Conservation (phyloP, 1,140 invertebrate species). For the Leguminivora glycinivorella region DNA sequence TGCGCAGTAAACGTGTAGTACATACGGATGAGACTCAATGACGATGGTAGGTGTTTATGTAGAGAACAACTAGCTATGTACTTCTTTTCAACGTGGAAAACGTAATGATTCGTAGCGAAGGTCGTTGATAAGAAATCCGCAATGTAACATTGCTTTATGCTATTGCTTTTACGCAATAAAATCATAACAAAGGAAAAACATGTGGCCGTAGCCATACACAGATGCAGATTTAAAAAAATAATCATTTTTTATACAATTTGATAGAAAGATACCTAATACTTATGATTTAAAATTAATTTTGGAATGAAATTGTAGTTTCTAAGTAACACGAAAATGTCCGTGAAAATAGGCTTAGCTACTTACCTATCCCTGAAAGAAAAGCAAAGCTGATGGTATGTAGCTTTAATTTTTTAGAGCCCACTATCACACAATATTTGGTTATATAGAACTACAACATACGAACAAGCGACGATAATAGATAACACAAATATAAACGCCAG, state of each 20-base stretch:
- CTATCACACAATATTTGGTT: no score
- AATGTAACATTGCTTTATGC: slow-evolving; percentile 46
- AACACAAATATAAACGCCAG: no score
- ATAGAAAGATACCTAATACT: no score
- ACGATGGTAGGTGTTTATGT: background rate
- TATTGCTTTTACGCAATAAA: slow-evolving; percentile 41
- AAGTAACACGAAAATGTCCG: no score
- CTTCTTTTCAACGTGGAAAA: slow-evolving; percentile 13
- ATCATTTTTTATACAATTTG: background rate
- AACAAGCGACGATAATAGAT: no score
- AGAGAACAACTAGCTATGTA: background rate
- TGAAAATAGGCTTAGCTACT: no score
- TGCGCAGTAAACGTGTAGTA: background rate
- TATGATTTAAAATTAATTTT: no score
- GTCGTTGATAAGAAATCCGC: slow-evolving; percentile 68
- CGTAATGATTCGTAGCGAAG: slow-evolving; percentile 51
- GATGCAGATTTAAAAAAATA: background rate
- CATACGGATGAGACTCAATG: slow-evolving; percentile 10
- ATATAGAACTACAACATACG: no score
- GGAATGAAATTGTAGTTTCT: no score
- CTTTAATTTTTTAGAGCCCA: no score
- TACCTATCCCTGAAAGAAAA: no score
- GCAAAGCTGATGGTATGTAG: no score
- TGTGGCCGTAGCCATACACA: background rate
- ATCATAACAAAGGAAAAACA: slow-evolving; percentile 33